A percentile compares a stretch with the other conserved stretches of the same genome.
Evolutionary conservation across 1,140 invertebrate genomes (phyloP).

Genomic region (Acromyrmex echinatior): DNA sequence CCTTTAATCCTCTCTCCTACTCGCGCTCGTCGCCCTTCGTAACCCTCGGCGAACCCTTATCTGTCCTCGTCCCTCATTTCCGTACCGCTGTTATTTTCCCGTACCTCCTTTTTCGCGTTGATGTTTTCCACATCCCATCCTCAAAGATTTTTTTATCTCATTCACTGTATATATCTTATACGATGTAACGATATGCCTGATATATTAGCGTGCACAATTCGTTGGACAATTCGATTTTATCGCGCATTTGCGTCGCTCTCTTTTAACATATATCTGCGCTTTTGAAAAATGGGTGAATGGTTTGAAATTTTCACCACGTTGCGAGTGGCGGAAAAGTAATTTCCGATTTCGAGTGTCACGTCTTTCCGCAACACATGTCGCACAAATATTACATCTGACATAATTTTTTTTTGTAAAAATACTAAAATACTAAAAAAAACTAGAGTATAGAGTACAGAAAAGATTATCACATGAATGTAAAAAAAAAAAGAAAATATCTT

Average conservation of each 20-base stretch:
- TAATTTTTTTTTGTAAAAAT: background rate
- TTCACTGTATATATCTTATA: slow-evolving; percentile 38
- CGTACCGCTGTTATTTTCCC: slow-evolving; percentile 58
- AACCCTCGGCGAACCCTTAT: slow-evolving; percentile 69
- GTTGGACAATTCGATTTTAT: slow-evolving; percentile 19
- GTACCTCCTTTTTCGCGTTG: slow-evolving; percentile 22
- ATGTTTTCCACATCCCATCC: slow-evolving; percentile 16
- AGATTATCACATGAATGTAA: background rate
- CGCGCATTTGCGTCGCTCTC: background rate
- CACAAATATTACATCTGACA: slow-evolving; percentile 16
- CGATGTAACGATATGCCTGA: slow-evolving; percentile 48
- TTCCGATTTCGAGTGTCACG: slow-evolving; percentile 30
- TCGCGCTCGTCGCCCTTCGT: slow-evolving; percentile 52
- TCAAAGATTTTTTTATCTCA: slow-evolving; percentile 55
- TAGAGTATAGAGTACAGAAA: background rate
- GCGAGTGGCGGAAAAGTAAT: slow-evolving; percentile 30
- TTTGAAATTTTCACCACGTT: slow-evolving; percentile 39
- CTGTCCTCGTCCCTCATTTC: slow-evolving; percentile 67
- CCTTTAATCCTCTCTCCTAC: slow-evolving; percentile 66
- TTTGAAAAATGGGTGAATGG: slow-evolving; percentile 46
- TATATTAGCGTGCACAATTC: background rate
- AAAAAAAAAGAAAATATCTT: background rate
- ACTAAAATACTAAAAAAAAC: background rate
- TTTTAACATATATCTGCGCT: background rate
- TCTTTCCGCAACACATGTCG: background rate